Conservation (phyloP, 2,797 vertebrate genomes). For the Enteromius viviparus region DNA sequence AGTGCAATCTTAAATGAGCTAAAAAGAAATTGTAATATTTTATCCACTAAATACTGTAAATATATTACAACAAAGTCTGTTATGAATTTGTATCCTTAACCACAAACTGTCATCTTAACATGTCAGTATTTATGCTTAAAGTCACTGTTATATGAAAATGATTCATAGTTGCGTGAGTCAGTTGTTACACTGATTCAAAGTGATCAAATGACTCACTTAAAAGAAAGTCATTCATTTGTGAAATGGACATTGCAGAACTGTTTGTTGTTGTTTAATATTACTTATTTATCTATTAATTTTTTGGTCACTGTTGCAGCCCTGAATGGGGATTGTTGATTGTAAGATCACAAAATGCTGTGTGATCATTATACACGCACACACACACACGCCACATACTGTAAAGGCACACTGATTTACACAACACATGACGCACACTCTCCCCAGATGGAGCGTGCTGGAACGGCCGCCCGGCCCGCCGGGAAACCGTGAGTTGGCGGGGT, state of each 20-base stretch:
- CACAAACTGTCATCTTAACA: not conserved
- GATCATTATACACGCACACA: slow-evolving; percentile 1
- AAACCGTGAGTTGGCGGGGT: slow-evolving; percentile 64
- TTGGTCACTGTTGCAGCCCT: not conserved
- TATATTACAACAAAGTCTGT: not conserved
- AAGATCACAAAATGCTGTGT: slow-evolving; percentile 12
- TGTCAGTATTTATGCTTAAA: not conserved
- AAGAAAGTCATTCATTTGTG: not conserved
- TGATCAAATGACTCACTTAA: not conserved
- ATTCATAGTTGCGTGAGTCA: not conserved
- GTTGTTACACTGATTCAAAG: not conserved
- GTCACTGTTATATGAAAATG: not conserved
- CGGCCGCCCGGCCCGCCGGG: slow-evolving; percentile 65
- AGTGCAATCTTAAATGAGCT: not conserved
- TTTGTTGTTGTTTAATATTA: too few species aligned
- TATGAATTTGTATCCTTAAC: not conserved
- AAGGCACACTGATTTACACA: slow-evolving; percentile 52
- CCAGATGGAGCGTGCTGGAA: slow-evolving; percentile 70
- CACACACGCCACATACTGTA: slow-evolving; percentile 23
- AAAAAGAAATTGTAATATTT: not conserved
- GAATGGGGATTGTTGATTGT: not conserved
- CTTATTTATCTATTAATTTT: not conserved
- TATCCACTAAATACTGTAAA: not conserved
- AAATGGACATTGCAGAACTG: not conserved
- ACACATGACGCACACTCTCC: slow-evolving; percentile 47